Base-by-base conservation (phyloP, 2,888 invertebrate species). In the Hirtodrosophila duncani region DNA sequence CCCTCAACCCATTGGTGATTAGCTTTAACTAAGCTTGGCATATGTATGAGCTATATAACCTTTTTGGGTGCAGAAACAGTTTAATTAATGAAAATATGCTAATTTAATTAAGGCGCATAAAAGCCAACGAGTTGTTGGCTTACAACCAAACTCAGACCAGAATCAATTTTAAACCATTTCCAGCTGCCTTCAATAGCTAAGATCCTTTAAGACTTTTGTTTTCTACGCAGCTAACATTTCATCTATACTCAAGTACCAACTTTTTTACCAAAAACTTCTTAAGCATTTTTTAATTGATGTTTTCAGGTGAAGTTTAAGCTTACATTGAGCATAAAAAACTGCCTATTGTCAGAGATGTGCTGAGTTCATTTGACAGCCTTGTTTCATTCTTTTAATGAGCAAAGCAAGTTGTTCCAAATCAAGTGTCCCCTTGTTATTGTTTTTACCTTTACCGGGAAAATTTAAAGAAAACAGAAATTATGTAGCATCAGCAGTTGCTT, bases 51-150 rank as follows among this genome's bases (percentile, higher is more conserved):
- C n/a, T n/a, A n/a, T n/a, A n/a, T n/a, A n/a, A n/a, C n/a, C n/a
- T n/a, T n/a, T n/a, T n/a, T n/a, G n/a, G n/a, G n/a, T n/a, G 42
- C 48, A 16, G 42, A 58, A 79, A 79, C 71, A 81, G 61, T 77
- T 81, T 71, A 65, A 75, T 81, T 77, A 79, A 63, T 79, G 67
- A 66, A 72, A 80, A 75, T 79, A 81, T 81, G 77, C 68, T 75
- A 77, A 81, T 77, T 77, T 81, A 71, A 81, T 77, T 71, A 81
- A n/a, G n/a, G n/a, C n/a, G n/a, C n/a, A n/a, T n/a, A n/a, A n/a
- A n/a, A n/a, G n/a, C n/a, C n/a, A n/a, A n/a, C n/a, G n/a, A n/a
- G n/a, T n/a, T n/a, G n/a, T n/a, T n/a, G n/a, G n/a, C n/a, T n/a
- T n/a, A n/a, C n/a, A n/a, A n/a, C n/a, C n/a, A n/a, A n/a, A n/a